Percentiles rank a stretch among this genome's conserved stretches.
Evolutionary conservation across 1,140 invertebrate species (phyloP).

Genomic region (Drosophila navojoa): DNA sequence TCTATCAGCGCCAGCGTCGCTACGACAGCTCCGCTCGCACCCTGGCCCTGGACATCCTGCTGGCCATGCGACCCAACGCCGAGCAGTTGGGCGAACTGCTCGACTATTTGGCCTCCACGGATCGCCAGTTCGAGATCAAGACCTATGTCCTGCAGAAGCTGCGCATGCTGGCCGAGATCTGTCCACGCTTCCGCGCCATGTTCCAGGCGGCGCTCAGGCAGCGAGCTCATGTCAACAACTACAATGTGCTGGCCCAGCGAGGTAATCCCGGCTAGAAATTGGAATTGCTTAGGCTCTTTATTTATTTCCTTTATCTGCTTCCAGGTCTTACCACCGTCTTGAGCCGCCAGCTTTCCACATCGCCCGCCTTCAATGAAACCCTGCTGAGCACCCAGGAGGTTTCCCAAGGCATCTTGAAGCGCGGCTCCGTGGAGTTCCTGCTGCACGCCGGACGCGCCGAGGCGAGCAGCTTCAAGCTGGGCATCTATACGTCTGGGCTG

Average conservation of each 20-base stretch:
- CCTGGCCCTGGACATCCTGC: conserved; percentile 89
- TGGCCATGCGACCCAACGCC: conserved; percentile 86
- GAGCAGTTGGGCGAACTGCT: conserved; percentile 86
- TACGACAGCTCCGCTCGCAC: conserved; percentile 90
- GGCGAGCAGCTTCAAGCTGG: conserved; percentile 87
- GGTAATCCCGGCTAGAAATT: conserved; percentile 69
- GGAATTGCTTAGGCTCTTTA: too few relatives aligned
- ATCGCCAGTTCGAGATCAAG: conserved; percentile 87
- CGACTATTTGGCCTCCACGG: conserved; percentile 85
- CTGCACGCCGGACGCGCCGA: conserved; percentile 85
- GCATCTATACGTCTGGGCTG: conserved; percentile 92
- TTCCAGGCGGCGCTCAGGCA: conserved; percentile 83
- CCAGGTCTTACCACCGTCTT: conserved; percentile 89
- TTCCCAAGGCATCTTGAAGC: conserved; percentile 89
- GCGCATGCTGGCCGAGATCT: conserved; percentile 86
- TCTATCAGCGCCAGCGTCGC: conserved; percentile 87
- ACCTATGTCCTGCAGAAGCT: conserved; percentile 88
- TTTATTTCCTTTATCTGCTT: too few relatives aligned
- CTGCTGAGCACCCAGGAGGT: conserved; percentile 91
- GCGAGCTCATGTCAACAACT: conserved; percentile 86
- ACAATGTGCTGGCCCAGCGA: conserved; percentile 87
- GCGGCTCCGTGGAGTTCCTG: conserved; percentile 90
- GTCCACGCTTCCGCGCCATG: conserved; percentile 83
- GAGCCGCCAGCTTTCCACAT: conserved; percentile 86
- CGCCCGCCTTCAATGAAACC: conserved; percentile 87